A percentile compares a stretch with the other conserved stretches of the same genome.
Evolutionary conservation across 2,888 invertebrate species (phyloP).

Genomic region (Melanophora roralis): DNA sequence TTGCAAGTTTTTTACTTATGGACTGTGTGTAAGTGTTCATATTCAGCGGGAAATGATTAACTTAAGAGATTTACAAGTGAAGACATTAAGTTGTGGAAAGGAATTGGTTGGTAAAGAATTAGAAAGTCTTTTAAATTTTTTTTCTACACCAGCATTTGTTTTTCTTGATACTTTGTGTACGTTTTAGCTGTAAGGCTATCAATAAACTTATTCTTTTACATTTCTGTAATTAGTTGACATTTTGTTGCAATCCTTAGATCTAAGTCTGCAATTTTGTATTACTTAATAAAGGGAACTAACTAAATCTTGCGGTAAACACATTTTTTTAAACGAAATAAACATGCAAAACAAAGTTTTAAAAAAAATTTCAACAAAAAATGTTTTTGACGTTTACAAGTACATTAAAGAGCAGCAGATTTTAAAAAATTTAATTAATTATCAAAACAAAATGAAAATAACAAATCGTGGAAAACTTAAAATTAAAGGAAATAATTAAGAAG

Average conservation of each 20-base stretch:
- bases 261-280: slow-evolving; percentile 1
- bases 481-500: too few species aligned
- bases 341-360: background rate
- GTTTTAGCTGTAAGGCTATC: too few species aligned
- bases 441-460: background rate
- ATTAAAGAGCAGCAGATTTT: slow-evolving; percentile 8
- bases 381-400: slow-evolving; percentile 42
- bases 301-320: slow-evolving; percentile 29
- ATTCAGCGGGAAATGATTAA: slow-evolving; percentile 5
- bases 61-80: background rate
- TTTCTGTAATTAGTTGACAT: background rate
- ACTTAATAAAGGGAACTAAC: slow-evolving; percentile 11
- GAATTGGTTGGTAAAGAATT: background rate
- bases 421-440: slow-evolving; percentile 26
- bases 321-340: background rate
- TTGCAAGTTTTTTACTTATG: slow-evolving; percentile 5
- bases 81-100: background rate
- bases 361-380: slow-evolving; percentile 22
- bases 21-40: background rate
- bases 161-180: too few species aligned
- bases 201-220: background rate
- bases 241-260: background rate
- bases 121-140: background rate
- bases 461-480: background rate
- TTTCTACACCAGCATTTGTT: too few species aligned